Conservation (phyloP, 1,140 invertebrate genomes). For the Metopolophium dirhodum region DNA sequence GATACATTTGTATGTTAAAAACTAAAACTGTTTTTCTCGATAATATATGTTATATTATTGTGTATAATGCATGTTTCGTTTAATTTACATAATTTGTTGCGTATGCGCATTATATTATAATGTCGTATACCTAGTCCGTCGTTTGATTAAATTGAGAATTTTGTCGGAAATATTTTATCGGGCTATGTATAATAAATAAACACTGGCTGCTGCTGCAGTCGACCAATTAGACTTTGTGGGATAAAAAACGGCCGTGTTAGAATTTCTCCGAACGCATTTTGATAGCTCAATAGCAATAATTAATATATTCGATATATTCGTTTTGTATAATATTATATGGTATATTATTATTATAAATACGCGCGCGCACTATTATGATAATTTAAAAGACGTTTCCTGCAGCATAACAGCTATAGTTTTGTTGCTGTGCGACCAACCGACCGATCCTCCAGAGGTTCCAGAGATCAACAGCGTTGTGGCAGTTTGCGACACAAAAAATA, state of each 20-base stretch:
- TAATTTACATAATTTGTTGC: conserved; percentile 35
- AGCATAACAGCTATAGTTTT: background rate
- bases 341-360: background rate
- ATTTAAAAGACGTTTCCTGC: background rate
- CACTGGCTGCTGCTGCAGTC: background rate
- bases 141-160: conserved; percentile 27
- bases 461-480: too few species aligned
- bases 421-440: background rate
- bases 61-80: background rate
- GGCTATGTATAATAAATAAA: background rate
- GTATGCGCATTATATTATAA: background rate
- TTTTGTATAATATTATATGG: background rate
- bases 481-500: background rate
- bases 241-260: background rate
- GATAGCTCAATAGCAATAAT: conserved; percentile 26
- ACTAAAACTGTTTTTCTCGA: conserved; percentile 19
- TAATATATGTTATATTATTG: conserved; percentile 11
- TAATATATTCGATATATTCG: conserved; percentile 8
- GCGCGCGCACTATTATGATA: background rate
- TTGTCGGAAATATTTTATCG: conserved; percentile 14
- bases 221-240: background rate
- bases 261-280: background rate
- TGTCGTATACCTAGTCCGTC: background rate
- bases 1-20: conserved; percentile 16
- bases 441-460: background rate